Percentiles rank a stretch among this genome's conserved stretches.
Evolutionary conservation across 2,797 vertebrate genomes (phyloP).

Genomic region (Pipistrellus pygmaeus): DNA sequence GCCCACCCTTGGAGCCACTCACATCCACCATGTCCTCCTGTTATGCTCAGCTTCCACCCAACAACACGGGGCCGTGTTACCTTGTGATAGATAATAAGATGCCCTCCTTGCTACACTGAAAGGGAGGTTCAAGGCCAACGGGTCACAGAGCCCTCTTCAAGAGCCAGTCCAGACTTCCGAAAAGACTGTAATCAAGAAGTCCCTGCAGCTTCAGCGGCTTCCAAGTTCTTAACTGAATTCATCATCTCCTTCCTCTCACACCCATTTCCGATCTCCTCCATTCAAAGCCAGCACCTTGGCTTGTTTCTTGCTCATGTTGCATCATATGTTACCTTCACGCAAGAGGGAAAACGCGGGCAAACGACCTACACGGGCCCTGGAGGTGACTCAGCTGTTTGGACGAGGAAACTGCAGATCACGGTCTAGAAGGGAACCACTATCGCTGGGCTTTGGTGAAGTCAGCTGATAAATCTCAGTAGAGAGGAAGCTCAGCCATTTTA

Average conservation of each 20-base stretch:
- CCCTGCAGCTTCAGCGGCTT: no score
- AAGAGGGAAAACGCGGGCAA: neutral
- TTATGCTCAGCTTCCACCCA: neutral
- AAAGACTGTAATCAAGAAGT: neutral
- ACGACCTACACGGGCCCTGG: no score
- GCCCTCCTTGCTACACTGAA: neutral
- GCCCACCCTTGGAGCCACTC: neutral
- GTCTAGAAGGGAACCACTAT: neutral
- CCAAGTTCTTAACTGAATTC: neutral
- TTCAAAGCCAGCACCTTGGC: neutral
- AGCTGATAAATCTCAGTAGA: no score
- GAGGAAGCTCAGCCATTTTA: neutral
- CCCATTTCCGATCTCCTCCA: neutral
- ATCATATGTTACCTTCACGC: no score
- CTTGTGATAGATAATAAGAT: neutral
- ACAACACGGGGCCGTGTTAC: rapidly evolving
- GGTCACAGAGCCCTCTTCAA: neutral
- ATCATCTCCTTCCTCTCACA: neutral
- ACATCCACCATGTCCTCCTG: rapidly evolving
- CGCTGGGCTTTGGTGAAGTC: neutral
- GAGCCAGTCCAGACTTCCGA: neutral
- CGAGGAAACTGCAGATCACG: neutral
- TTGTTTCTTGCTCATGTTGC: neutral
- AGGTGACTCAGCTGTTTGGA: neutral
- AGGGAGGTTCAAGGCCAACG: neutral